A percentile compares a stretch with the other conserved stretches of the same genome.
phyloP scores from a whole-genome alignment of 30 jellyfish, hydroid and myxozoan genomes.

The Hydractinia symbiolongicarpus region DNA sequence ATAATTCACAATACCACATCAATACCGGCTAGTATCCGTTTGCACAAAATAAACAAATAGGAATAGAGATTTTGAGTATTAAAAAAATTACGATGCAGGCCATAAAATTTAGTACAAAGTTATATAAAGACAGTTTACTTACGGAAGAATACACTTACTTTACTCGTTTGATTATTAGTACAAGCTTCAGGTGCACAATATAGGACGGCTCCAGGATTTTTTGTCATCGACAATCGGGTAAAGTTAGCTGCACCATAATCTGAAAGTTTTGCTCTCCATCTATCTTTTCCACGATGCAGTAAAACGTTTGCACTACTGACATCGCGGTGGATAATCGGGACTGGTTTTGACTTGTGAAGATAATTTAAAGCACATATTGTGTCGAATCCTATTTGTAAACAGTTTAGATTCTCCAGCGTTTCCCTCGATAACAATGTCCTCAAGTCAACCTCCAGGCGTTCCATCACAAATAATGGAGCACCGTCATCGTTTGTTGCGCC shows the following conservation, averaged over 20 bases:
- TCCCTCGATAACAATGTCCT: constrained; percentile 44
- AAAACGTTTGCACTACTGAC: constrained; percentile 83
- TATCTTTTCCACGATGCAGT: constrained; percentile 50
- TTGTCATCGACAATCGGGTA: constrained; percentile 74
- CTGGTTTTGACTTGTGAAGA: constrained; percentile 62
- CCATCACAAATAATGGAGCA: constrained; percentile 74
- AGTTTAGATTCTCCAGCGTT: constrained; percentile 29
- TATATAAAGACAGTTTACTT: too few relatives aligned
- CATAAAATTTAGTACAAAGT: too few relatives aligned
- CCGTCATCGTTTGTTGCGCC: constrained; percentile 97
- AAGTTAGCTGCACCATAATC: constrained; percentile 96
- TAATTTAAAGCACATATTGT: constrained; percentile 64
- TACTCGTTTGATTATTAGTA: constrained; percentile 66
- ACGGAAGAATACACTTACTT: constrained; percentile 35
- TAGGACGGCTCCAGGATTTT: constrained; percentile 80
- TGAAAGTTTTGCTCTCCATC: constrained; percentile 79
- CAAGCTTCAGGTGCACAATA: constrained; percentile 96
- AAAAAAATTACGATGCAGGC: too few relatives aligned
- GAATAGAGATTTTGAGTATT: too few relatives aligned
- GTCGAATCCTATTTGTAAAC: constrained; percentile 52
- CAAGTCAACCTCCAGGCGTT: constrained; percentile 64
- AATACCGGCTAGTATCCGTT: too few relatives aligned
- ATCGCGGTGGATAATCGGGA: constrained; percentile 88
- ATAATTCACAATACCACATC: too few relatives aligned
- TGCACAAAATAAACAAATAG: too few relatives aligned